Percentiles rank a stretch among this genome's conserved stretches.
Conservation (phyloP, 2,888 invertebrate genomes). For the Noctua comes region DNA sequence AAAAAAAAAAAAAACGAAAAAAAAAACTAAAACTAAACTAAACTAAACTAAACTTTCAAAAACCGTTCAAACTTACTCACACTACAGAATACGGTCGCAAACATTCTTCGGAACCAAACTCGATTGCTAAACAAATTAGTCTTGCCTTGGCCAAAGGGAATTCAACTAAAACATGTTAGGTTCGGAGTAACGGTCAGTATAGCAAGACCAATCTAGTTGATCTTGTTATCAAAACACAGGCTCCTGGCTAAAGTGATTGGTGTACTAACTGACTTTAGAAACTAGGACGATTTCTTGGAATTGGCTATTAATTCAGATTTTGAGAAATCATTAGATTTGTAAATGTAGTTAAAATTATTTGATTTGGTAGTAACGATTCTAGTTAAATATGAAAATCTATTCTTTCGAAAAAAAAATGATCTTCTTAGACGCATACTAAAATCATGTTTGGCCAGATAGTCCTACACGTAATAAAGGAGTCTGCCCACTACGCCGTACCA, state of each 20-base stretch:
- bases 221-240: slow-evolving; percentile 56
- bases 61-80: not conserved
- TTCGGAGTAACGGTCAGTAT: slow-evolving; percentile 10
- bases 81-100: slow-evolving; percentile 3
- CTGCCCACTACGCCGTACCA: too few relatives aligned
- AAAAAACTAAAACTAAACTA: too few relatives aligned
- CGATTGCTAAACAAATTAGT: slow-evolving; percentile 39
- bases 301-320: slow-evolving; percentile 3
- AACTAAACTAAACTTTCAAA: too few relatives aligned
- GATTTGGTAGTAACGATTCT: too few relatives aligned
- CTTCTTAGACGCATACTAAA: too few relatives aligned
- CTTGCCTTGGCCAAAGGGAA: slow-evolving; percentile 35
- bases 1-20: too few relatives aligned
- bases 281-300: slow-evolving; percentile 10
- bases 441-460: too few relatives aligned
- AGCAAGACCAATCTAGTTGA: slow-evolving; percentile 35
- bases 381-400: too few relatives aligned
- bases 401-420: too few relatives aligned
- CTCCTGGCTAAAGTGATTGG: slow-evolving; percentile 34
- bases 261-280: slow-evolving; percentile 24
- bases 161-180: slow-evolving; percentile 27
- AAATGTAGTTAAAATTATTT: not conserved
- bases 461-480: too few relatives aligned
- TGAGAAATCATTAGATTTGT: not conserved
- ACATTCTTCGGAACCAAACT: slow-evolving; percentile 31